These are phyloP conservation scores for Psilopsiagon aymara DNA, from an alignment of 2,113 vertebrate genomes.

Conservation along the genomic window DNA sequence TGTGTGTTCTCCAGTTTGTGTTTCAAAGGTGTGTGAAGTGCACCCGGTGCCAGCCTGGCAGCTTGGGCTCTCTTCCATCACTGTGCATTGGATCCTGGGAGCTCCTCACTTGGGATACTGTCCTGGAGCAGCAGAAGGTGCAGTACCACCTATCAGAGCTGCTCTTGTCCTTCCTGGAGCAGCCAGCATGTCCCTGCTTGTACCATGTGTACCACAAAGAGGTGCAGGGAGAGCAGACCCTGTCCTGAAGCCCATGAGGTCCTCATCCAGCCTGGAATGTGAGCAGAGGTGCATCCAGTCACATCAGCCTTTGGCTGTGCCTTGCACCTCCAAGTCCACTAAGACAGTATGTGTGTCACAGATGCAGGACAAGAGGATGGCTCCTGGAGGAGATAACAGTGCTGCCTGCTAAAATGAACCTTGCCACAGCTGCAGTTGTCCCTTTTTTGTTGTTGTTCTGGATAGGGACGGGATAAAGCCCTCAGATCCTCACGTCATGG, in stretches of 20 bases:
- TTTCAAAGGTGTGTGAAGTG: accelerated
- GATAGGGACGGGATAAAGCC: background rate
- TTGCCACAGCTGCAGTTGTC: background rate
- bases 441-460: background rate
- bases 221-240: accelerated
- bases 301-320: accelerated
- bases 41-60: accelerated
- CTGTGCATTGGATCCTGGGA: accelerated
- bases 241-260: background rate
- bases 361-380: background rate
- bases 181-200: accelerated
- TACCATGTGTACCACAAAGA: accelerated
- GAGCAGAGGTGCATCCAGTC: background rate
- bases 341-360: background rate
- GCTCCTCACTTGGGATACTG: background rate
- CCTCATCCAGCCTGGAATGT: background rate
- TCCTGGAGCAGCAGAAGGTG: background rate
- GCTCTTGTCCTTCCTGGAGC: background rate
- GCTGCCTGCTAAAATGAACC: background rate
- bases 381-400: background rate
- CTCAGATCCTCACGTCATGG: background rate
- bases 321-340: background rate
- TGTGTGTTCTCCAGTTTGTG: background rate
- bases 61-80: accelerated
- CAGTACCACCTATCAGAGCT: background rate